A percentile compares a stretch with the other conserved stretches of the same genome.
Conservation (phyloP, 2,888 invertebrate species). For the Argynnis bischoffii region DNA sequence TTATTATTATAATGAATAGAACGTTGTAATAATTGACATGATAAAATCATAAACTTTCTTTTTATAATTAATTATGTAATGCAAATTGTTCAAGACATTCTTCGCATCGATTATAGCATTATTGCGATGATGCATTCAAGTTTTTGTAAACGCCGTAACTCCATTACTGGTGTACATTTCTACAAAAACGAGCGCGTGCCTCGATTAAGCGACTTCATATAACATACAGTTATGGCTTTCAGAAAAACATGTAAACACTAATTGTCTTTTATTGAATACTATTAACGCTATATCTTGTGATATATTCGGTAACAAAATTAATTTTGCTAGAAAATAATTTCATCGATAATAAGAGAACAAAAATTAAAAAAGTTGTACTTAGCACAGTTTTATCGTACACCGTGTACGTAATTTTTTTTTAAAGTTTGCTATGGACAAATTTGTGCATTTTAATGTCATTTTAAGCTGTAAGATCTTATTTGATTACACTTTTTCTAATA, state of each 20-base stretch:
- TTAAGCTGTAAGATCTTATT: no score
- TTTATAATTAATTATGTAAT: background rate
- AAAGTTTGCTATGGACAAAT: no score
- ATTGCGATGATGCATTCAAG: constrained; percentile 32
- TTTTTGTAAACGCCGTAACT: constrained; percentile 30
- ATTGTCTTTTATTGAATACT: background rate
- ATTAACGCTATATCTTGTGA: no score
- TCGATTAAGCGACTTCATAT: constrained; percentile 23
- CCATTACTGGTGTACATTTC: constrained; percentile 26
- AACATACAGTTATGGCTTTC: background rate
- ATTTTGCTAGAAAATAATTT: no score
- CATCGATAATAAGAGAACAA: no score
- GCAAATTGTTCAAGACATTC: constrained; percentile 12
- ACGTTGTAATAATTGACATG: no score
- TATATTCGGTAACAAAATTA: background rate
- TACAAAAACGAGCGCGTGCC: constrained; percentile 31
- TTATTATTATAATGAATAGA: no score
- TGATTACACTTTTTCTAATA: no score
- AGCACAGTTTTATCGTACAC: no score
- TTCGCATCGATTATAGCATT: constrained; percentile 34
- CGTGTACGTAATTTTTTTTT: no score
- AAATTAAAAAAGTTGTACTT: no score
- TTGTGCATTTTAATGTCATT: no score
- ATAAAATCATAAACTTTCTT: background rate
- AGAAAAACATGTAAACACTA: background rate